These are phyloP conservation scores for Oostethus manadensis DNA, from an alignment of 2,113 vertebrate species.

Conservation along the genomic window DNA sequence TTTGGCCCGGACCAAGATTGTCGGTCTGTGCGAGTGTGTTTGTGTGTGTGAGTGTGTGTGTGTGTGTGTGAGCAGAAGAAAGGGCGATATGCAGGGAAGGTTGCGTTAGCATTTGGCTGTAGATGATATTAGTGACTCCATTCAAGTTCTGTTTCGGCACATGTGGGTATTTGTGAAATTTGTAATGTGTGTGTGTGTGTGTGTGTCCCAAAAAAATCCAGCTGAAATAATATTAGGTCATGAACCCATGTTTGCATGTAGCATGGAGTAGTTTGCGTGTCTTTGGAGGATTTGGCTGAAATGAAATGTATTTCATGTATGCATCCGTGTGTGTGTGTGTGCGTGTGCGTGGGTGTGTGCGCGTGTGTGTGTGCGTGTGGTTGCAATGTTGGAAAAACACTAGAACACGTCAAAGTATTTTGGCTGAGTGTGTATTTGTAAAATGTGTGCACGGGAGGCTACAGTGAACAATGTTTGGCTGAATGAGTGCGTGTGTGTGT, in stretches of 20 bases:
- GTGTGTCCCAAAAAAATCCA: slow-evolving; percentile 56
- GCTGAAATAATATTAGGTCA: slow-evolving; percentile 69
- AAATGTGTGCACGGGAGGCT: slow-evolving; percentile 45
- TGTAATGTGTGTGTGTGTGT: slow-evolving; percentile 12
- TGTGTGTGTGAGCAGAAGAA: slow-evolving; percentile 9
- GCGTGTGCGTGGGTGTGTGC: slow-evolving; percentile 46
- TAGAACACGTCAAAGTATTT: slow-evolving; percentile 55
- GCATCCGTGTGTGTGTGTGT: slow-evolving; percentile 24
- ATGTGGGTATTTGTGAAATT: slow-evolving; percentile 39
- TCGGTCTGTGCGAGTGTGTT: slow-evolving; percentile 8
- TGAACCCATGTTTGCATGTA: slow-evolving; percentile 54
- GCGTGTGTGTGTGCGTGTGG: slow-evolving; percentile 47
- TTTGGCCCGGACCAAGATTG: slow-evolving; percentile 48
- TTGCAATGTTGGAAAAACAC: slow-evolving; percentile 39
- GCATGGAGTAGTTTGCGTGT: slow-evolving; percentile 48
- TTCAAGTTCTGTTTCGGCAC: slow-evolving; percentile 29
- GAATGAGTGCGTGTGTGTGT: slow-evolving; percentile 26
- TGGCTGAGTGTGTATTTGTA: slow-evolving; percentile 36
- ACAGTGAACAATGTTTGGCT: slow-evolving; percentile 49
- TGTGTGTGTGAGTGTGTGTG: slow-evolving; percentile 4
- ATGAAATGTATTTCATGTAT: not conserved
- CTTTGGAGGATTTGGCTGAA: slow-evolving; percentile 28
- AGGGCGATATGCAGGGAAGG: slow-evolving; percentile 12
- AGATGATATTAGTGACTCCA: slow-evolving; percentile 12
- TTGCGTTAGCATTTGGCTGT: slow-evolving; percentile 24